Base-by-base conservation (phyloP, 35 echinoderm and acorn worm species). In the Anneissia japonica region DNA sequence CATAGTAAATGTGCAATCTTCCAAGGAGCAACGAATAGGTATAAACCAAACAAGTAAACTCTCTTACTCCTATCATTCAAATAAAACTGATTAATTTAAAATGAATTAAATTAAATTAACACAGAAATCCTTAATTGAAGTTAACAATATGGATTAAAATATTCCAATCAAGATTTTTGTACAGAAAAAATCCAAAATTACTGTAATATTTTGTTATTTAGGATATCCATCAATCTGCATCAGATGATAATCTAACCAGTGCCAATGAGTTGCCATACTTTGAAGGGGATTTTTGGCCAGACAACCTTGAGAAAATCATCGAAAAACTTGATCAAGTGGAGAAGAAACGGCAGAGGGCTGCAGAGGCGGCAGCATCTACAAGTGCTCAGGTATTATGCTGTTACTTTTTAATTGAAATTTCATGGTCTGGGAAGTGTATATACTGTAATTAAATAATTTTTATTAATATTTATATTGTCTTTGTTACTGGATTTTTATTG, bases 281-380 rank as follows among this genome's bases (percentile, higher is more conserved):
- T 81, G 96, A 99, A 74, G 96, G 96, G 29, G 96, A 99, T 51
- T 99, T 99, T 84, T 99, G 96, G 96, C 96, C 96, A 26, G 94
- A 94, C 74, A 92, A 94, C 7, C 56, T 99, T 37, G 96, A 99
- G 45, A 92, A 99, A 84, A 99, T 92, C 81, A 99, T 99, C 84
- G 94, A 99, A 86, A 92, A 99, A 79, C 79, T 99, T 74, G 96
- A 99, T 73, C 96, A 99, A 88, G 96, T 94, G 74, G 96, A 99
- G 73, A 92, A 99, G 78, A 92, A 99, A 55, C 81, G 96, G 75
- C 89, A 93, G 37, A 93, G 91, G 64, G 92, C 91, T 37, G 96
- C 93, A 0, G 92, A 93, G 76, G 93, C 93, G 17, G 96, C 92
- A 76, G 90, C 90, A 16, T 91, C 94, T 34, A 74, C 80, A 19